These are phyloP conservation scores for Nesometra sesokonis DNA, from an alignment of 35 echinoderm and acorn worm genomes.

Conservation along the genomic window DNA sequence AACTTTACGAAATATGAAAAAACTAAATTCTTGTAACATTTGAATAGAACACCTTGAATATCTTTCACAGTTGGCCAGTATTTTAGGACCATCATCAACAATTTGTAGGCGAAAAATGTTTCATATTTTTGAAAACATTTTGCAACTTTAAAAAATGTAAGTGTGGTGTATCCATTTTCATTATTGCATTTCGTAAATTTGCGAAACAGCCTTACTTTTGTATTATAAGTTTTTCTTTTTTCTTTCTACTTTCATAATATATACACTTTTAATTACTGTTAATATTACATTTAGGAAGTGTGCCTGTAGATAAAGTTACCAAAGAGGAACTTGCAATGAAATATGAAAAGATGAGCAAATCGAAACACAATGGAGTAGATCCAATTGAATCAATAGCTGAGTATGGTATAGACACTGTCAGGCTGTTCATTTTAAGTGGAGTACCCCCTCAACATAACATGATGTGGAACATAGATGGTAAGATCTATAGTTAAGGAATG, in stretches of 20 bases:
- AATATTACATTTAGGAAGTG: conserved; percentile 23
- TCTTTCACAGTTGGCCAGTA: too few species aligned
- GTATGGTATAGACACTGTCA: conserved; percentile 72
- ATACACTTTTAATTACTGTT: background rate
- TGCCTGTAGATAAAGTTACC: conserved; percentile 44
- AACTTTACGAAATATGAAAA: too few species aligned
- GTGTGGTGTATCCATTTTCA: too few species aligned
- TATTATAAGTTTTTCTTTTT: background rate
- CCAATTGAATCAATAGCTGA: conserved; percentile 49
- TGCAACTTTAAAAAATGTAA: too few species aligned
- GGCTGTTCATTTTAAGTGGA: conserved; percentile 82
- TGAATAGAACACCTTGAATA: too few species aligned
- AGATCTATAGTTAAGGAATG: background rate
- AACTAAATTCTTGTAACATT: too few species aligned
- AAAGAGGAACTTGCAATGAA: conserved; percentile 55
- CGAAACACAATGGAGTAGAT: conserved; percentile 93
- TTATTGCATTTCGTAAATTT: too few species aligned
- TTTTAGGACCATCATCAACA: too few species aligned
- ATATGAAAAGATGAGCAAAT: conserved; percentile 99
- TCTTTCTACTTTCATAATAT: background rate
- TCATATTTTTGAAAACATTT: too few species aligned
- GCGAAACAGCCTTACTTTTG: background rate
- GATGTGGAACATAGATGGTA: conserved; percentile 87
- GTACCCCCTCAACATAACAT: conserved; percentile 87
- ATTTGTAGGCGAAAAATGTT: too few species aligned